phyloP scores from a whole-genome alignment of 2,113 vertebrate genomes.

The Sphyrna mokarran region DNA sequence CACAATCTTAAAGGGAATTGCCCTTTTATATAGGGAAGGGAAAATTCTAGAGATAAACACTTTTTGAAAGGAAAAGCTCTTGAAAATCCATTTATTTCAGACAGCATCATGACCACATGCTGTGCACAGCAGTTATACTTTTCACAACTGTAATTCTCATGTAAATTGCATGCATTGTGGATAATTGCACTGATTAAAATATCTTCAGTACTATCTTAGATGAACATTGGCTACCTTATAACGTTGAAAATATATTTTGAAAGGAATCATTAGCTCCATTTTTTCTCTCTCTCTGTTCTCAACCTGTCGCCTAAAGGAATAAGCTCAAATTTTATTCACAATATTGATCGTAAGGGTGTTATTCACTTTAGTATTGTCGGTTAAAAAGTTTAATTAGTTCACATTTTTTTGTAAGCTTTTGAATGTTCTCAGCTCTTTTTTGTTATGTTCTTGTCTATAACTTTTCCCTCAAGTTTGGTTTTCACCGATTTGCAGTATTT shows the following conservation, averaged over 20 bases:
- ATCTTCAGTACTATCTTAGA: not conserved
- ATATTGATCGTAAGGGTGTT: not conserved
- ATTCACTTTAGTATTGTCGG: not conserved
- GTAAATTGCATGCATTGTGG: constrained; percentile 15
- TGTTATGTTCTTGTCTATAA: not conserved
- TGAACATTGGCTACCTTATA: constrained; percentile 17
- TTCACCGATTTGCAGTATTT: not conserved
- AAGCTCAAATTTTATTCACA: not conserved
- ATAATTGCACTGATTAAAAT: constrained; percentile 20
- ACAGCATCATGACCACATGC: not conserved
- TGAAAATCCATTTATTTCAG: constrained; percentile 30
- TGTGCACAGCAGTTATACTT: constrained; percentile 27
- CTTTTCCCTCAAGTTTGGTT: not conserved
- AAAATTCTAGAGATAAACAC: not conserved
- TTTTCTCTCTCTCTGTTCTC: constrained; percentile 6
- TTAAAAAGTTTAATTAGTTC: not conserved
- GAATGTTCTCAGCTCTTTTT: not conserved
- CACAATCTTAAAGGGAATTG: not conserved
- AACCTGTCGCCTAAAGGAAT: not conserved
- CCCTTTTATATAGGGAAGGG: not conserved
- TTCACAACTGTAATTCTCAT: constrained; percentile 6
- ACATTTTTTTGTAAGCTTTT: not conserved
- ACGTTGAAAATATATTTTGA: constrained; percentile 17
- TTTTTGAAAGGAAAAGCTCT: constrained; percentile 13
- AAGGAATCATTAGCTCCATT: not conserved